Base-by-base conservation (phyloP, 2,797 vertebrate species). In the Lepilemur ruficaudatus region DNA sequence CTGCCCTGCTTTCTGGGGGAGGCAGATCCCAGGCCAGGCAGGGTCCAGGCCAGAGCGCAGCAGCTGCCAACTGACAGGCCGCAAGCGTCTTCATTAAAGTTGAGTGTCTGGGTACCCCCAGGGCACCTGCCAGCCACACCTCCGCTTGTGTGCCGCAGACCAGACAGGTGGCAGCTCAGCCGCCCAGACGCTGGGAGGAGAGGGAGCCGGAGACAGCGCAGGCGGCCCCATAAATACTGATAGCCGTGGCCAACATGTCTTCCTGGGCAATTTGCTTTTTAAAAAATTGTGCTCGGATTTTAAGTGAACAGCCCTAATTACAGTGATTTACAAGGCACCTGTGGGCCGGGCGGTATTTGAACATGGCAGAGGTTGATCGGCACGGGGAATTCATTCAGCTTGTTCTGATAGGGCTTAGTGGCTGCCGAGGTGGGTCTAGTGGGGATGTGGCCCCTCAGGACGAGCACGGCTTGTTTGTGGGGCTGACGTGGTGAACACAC, bases 261-360 rank as follows among this genome's bases (percentile, higher is more conserved):
- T 83, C 94, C 96, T 97, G 94, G 97, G 94, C 97, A 97, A 94
- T 98, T 98, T 97, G 94, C 30, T 95, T 97, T 97, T 98, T 96
- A 89, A 95, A 97, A 98, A 98, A 98, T 97, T 96, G 75, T 28
- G 88, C 96, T 97, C 95, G 98, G 96, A 97, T 98, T 98, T 97
- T 98, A 98, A 97, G 98, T 97, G 98, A 98, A 95, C 96, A 98
- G 96, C 93, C 97, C 97, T 98, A 98, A 98, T 99, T 98, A 98
- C 96, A 97, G 98, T 98, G 98, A 98, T 98, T 98, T 98, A 98
- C 97, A 90, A 92, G 92, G 97, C 97, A 98, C 98, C 98, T 98
- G 97, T 98, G 98, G 98, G 98, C 97, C 20, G 96, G 98, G 96
- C 98, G 98, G 95, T 98, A 98, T 98, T 98, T 98, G 97, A 98